These are phyloP conservation scores for Avahi laniger DNA, from an alignment of 2,797 vertebrate genomes.

Conservation along the genomic window DNA sequence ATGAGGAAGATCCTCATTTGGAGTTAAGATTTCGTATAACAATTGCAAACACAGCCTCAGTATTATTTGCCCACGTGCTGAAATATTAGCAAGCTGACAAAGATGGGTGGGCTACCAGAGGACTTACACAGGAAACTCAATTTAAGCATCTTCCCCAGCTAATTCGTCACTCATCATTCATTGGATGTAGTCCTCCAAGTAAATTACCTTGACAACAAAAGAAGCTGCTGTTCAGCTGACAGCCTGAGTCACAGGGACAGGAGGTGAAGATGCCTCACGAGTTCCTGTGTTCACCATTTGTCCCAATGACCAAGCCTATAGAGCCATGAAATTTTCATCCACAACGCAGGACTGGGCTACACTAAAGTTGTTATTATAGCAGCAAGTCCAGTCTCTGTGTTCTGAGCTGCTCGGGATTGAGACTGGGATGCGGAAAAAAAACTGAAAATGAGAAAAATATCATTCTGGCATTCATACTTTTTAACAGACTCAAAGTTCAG, in stretches of 20 bases:
- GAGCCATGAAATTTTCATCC: not conserved
- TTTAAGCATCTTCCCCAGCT: slow-evolving; percentile 10
- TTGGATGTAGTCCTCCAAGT: not conserved
- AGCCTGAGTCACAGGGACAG: not conserved
- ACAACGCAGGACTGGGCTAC: not conserved
- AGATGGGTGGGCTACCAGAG: not conserved
- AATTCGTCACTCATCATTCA: not conserved
- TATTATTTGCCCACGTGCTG: not conserved
- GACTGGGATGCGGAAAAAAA: not conserved
- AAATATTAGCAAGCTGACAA: not conserved
- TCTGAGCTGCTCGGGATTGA: not conserved
- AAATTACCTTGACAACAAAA: slow-evolving; percentile 54
- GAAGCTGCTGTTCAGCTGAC: slow-evolving; percentile 26
- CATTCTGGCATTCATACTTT: not conserved
- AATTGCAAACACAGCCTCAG: not conserved
- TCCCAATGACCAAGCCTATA: not conserved
- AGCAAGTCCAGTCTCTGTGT: not conserved
- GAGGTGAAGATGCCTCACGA: not conserved
- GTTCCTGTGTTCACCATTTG: not conserved
- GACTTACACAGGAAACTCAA: not conserved
- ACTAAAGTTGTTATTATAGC: not conserved
- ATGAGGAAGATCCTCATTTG: not conserved
- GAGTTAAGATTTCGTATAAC: not conserved
- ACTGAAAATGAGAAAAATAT: not conserved
- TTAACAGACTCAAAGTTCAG: not conserved